Evolutionary conservation across 2,797 vertebrate genomes (phyloP).

Genomic region (Molothrus aeneus): DNA sequence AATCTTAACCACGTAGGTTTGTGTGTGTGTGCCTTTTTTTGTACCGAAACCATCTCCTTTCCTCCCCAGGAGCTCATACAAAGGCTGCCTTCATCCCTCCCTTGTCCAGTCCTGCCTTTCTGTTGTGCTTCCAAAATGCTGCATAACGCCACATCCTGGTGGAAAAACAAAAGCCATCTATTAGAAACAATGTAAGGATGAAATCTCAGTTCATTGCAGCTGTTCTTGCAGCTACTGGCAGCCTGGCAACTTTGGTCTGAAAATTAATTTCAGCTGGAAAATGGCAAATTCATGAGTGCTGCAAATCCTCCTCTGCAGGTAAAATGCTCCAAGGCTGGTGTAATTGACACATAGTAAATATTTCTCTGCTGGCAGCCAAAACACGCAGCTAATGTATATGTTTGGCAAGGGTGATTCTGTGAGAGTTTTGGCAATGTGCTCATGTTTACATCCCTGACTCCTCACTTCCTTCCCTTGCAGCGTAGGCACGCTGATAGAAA

Average conservation of each 20-base stretch:
- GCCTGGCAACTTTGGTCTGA: background rate
- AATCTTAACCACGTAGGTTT: background rate
- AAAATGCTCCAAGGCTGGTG: background rate
- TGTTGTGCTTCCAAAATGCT: slow-evolving; percentile 30
- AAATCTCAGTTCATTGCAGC: slow-evolving; percentile 19
- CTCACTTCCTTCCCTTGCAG: slow-evolving; percentile 41
- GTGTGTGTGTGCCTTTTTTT: background rate
- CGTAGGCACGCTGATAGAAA: background rate
- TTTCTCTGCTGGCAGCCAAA: background rate
- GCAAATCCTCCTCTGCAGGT: background rate
- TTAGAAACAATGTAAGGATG: background rate
- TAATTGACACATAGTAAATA: background rate
- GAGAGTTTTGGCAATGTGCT: slow-evolving; percentile 1
- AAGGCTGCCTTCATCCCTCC: slow-evolving; percentile 50
- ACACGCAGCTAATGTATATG: background rate
- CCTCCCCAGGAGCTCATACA: slow-evolving; percentile 15
- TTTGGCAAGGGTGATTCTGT: background rate
- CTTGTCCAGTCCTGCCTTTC: slow-evolving; percentile 27
- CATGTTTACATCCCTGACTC: slow-evolving; percentile 36
- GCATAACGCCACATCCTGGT: slow-evolving; percentile 38
- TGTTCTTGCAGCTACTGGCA: slow-evolving; percentile 18
- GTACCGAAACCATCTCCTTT: background rate
- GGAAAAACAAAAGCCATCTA: slow-evolving; percentile 54
- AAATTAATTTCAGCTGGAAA: background rate
- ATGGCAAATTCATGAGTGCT: background rate